Percentiles rank a stretch among this genome's conserved stretches.
Evolutionary conservation across 2,113 vertebrate genomes (phyloP).

Genomic region (Caranx ignobilis): DNA sequence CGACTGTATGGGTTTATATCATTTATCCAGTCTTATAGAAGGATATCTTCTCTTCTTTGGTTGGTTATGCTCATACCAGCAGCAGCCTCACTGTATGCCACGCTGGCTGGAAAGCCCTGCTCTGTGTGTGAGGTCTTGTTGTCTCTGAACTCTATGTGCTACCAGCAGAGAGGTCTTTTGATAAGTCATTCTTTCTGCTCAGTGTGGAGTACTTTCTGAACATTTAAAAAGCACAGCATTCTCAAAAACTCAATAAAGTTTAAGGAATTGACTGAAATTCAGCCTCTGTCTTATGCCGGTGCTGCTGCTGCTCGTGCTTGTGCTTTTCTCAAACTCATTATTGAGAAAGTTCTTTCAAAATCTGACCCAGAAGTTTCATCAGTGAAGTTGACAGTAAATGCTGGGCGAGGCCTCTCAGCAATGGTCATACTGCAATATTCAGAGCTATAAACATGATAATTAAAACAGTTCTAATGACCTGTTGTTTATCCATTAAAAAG

Average conservation of each 20-base stretch:
- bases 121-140: constrained; percentile 4
- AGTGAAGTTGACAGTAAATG: neutral
- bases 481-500: too few species aligned
- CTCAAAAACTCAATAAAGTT: too few species aligned
- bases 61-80: constrained; percentile 10
- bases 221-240: neutral
- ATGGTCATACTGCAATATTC: neutral
- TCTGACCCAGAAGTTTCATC: too few species aligned
- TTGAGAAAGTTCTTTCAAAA: neutral
- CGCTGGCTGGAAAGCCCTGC: neutral
- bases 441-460: neutral
- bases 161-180: neutral
- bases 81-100: neutral
- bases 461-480: neutral
- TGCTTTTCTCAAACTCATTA: neutral
- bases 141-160: neutral
- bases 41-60: constrained; percentile 23
- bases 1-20: constrained; percentile 28
- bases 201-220: neutral
- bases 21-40: constrained; percentile 31
- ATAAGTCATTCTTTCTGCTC: too few species aligned
- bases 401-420: neutral
- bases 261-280: too few species aligned
- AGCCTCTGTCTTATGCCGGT: neutral
- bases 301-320: too few species aligned